Base-by-base conservation (phyloP, 2,888 invertebrate genomes). In the Julus scandinavius region DNA sequence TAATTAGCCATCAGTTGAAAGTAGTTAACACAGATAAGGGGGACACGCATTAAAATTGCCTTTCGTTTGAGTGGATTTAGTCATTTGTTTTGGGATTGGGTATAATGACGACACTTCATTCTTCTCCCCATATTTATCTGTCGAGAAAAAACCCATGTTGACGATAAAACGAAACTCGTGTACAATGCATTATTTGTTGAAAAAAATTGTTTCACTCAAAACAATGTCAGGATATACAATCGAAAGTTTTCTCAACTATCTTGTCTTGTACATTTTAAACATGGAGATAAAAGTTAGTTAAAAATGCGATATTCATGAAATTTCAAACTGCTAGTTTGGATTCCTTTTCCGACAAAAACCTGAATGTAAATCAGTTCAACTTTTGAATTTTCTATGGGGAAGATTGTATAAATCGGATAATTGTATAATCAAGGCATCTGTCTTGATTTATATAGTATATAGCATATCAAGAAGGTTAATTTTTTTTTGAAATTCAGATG, bases 131-230 rank as follows among this genome's bases (percentile, higher is more conserved):
- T 15, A 72, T 15, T 54, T 54, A 54, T 54, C 54, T 15, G 15
- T 1, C 80, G 3, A 38, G 9, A 11, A 3, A 38, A 63, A 63
- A n/a, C n/a, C 5, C 80, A 40, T 80, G 80, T 80, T 40, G 38
- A 13, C 38, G 80, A 80, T 80, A 80, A 80, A 80, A 80, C 80
- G 80, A 80, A 40, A 80, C 15, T 29, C 38, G 80, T 80, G 80
- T 72, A 72, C 72, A 11, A 6, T 63, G 20, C 17, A 72, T 72
- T 29, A 29, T 72, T 72, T 50, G 13, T 80, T 40, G 15, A 13
- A 5, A 38, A 80, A 80, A 54, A 54, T 54, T 54, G 15, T 15
- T 54, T 15, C 54, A 5, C 13, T 15, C 13, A 54, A 80, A 38
- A 38, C 29, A 9, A 9, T 50, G 20, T n/a, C 13, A 17, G 58